Conservation (phyloP, 2,888 invertebrate species). For the Dasysyrphus albostriatus region DNA sequence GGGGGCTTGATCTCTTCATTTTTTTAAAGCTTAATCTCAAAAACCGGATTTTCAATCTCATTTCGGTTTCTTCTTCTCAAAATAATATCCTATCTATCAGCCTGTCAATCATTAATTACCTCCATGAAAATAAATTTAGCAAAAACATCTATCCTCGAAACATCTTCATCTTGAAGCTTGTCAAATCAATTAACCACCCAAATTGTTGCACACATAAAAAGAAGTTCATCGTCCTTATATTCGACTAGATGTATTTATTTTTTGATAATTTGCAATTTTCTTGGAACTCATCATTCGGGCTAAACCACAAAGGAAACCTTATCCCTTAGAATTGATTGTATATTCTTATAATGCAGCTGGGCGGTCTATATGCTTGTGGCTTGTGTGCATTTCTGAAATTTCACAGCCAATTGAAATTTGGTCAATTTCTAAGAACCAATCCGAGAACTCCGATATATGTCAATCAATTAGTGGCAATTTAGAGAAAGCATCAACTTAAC, state of each 20-base stretch:
- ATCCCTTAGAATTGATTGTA: neutral
- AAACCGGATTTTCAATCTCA: neutral
- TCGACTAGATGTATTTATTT: conserved; percentile 15
- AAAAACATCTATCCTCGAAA: conserved; percentile 22
- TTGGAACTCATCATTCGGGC: conserved; percentile 4
- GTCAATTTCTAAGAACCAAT: conserved; percentile 69
- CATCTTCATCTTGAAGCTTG: conserved; percentile 41
- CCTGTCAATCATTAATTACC: conserved; percentile 63
- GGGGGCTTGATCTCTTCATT: neutral
- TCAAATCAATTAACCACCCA: conserved; percentile 40
- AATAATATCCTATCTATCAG: neutral
- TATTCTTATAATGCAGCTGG: conserved; percentile 40
- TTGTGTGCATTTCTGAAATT: conserved; percentile 15
- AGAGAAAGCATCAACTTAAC: conserved; percentile 39
- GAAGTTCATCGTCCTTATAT: conserved; percentile 6
- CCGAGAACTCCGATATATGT: conserved; percentile 40
- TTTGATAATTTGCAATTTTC: conserved; percentile 38
- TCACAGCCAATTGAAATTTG: conserved; percentile 61
- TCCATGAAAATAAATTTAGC: neutral
- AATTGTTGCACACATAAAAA: conserved; percentile 6
- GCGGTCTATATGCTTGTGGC: neutral
- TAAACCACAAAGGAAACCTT: neutral
- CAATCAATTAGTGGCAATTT: conserved; percentile 67
- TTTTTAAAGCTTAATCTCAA: neutral
- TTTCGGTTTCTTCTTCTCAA: neutral